Evolutionary conservation across 2,888 invertebrate genomes (phyloP).

Genomic region (Rhagonycha fulva): DNA sequence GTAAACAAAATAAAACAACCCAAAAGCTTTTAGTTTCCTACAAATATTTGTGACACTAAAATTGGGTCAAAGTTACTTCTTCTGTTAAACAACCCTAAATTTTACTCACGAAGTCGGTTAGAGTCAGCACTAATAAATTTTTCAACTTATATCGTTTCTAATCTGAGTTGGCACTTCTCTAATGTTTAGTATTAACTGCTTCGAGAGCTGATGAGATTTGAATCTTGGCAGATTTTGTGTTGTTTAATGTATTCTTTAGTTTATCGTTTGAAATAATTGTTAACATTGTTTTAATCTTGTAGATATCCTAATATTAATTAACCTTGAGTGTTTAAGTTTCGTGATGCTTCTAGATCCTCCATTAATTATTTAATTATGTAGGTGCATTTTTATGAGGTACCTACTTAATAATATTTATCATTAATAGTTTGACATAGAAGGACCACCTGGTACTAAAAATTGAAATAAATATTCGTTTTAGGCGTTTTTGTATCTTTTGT

Average conservation of each 20-base stretch:
- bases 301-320: too few relatives aligned
- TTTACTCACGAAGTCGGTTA: background rate
- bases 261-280: background rate
- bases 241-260: background rate
- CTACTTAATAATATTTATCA: too few relatives aligned
- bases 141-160: background rate
- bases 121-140: background rate
- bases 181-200: background rate
- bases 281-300: background rate
- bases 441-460: too few relatives aligned
- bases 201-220: background rate
- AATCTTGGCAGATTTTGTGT: background rate
- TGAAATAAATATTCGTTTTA: too few relatives aligned
- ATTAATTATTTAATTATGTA: too few relatives aligned
- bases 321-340: too few relatives aligned
- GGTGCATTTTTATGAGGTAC: too few relatives aligned
- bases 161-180: background rate
- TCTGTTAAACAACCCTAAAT: background rate
- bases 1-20: background rate
- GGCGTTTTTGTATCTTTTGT: too few relatives aligned
- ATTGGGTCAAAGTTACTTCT: background rate
- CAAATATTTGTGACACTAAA: background rate
- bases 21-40: background rate
- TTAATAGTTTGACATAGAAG: too few relatives aligned
- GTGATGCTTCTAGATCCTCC: too few relatives aligned